Percentiles rank a stretch among this genome's conserved stretches.
These are phyloP conservation scores for Tetramorium simillimum DNA, from an alignment of 1,140 invertebrate genomes.

Conservation along the genomic window DNA sequence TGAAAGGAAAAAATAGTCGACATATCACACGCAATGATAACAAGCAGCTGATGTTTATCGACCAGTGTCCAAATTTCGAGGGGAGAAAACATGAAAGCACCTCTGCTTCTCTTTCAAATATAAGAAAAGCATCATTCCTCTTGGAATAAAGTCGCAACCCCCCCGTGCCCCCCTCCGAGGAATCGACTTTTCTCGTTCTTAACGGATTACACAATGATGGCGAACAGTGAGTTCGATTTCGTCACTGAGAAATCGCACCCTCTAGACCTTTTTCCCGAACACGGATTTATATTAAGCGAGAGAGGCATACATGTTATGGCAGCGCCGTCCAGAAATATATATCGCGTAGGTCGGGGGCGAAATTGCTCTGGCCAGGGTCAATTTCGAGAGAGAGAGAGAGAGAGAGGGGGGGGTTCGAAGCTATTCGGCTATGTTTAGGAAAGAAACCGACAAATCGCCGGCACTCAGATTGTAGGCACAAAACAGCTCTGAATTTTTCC, in stretches of 20 bases:
- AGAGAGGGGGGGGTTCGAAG: background rate
- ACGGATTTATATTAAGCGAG: constrained; percentile 52
- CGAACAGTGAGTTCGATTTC: constrained; percentile 41
- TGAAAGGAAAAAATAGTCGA: background rate
- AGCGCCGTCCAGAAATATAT: constrained; percentile 33
- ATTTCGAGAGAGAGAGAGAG: background rate
- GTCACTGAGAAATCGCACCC: constrained; percentile 30
- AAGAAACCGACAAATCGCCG: background rate
- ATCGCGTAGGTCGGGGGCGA: background rate
- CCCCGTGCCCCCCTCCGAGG: background rate
- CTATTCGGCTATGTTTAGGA: background rate
- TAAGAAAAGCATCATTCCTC: background rate
- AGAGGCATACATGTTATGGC: constrained; percentile 41
- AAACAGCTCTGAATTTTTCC: background rate
- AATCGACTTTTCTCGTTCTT: constrained; percentile 27
- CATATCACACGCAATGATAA: constrained; percentile 41
- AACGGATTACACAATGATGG: constrained; percentile 1
- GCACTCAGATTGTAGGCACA: background rate
- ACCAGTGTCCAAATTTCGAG: background rate
- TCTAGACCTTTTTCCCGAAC: constrained; percentile 22
- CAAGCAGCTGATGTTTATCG: constrained; percentile 45
- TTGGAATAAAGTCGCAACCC: background rate
- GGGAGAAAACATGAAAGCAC: constrained; percentile 1
- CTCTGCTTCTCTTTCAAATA: background rate
- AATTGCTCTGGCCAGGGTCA: constrained; percentile 25